Percentiles rank a stretch among this genome's conserved stretches.
Conservation (phyloP, 1,140 invertebrate species). For the Drosophila quadrilineata region DNA sequence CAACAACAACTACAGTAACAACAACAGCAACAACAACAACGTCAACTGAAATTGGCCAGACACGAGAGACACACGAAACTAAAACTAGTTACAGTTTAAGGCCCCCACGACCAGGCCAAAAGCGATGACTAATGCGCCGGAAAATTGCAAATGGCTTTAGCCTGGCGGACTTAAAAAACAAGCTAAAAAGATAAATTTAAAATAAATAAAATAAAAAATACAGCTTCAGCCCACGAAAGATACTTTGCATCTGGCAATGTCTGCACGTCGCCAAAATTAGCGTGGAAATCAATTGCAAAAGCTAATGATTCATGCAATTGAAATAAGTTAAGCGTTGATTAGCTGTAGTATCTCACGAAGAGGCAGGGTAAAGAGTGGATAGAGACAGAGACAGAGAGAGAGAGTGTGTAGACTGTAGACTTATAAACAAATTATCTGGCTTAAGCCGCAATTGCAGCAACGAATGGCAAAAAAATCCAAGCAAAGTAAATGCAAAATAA, state of each 20-base stretch:
- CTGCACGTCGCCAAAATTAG: slow-evolving; percentile 70
- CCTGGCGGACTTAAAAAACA: background rate
- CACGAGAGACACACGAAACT: background rate
- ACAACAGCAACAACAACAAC: slow-evolving; percentile 13
- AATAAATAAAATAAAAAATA: no score
- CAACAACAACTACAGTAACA: background rate
- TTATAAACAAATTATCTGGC: no score
- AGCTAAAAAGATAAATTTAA: background rate
- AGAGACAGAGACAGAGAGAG: background rate
- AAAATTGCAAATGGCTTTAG: slow-evolving; percentile 68
- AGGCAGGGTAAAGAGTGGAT: background rate
- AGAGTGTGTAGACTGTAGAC: no score
- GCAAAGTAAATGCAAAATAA: background rate
- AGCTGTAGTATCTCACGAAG: background rate
- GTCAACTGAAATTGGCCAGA: background rate
- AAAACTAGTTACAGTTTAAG: slow-evolving; percentile 77
- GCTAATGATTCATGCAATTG: slow-evolving; percentile 44
- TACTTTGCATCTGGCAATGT: slow-evolving; percentile 49
- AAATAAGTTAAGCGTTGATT: slow-evolving; percentile 6
- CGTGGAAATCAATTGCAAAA: slow-evolving; percentile 65
- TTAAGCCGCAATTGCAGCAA: no score
- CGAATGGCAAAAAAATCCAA: background rate
- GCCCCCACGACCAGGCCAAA: slow-evolving; percentile 13
- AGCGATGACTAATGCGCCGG: slow-evolving; percentile 70
- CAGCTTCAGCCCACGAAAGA: slow-evolving; percentile 24